Conservation (phyloP, 1,140 invertebrate genomes). For the Pogonognathellus flavescens region DNA sequence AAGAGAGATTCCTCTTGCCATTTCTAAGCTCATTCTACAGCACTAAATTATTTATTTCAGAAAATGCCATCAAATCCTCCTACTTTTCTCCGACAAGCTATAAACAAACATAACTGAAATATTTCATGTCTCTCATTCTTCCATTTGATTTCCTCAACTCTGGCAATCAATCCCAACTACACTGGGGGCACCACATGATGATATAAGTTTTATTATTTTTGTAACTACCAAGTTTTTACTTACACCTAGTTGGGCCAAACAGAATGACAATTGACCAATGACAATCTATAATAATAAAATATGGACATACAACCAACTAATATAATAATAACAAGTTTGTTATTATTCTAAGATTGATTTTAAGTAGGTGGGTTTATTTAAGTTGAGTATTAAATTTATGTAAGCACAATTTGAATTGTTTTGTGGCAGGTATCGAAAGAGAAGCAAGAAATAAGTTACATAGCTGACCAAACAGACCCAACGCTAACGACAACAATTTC, state of each 20-base stretch:
- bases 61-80: slow-evolving; percentile 38
- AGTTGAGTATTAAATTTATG: no score
- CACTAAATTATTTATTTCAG: slow-evolving; percentile 23
- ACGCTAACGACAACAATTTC: slow-evolving; percentile 51
- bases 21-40: slow-evolving; percentile 6
- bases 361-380: no score
- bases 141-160: background rate
- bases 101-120: no score
- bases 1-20: background rate
- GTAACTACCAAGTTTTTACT: no score
- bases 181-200: background rate
- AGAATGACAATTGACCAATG: no score
- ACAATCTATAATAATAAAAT: no score
- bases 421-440: slow-evolving; percentile 24
- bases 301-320: no score
- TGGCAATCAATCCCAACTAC: background rate
- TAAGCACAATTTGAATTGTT: no score
- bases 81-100: background rate
- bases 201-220: no score
- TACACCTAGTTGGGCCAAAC: no score
- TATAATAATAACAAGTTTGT: no score
- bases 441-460: background rate
- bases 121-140: background rate
- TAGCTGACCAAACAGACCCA: slow-evolving; percentile 20
- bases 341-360: no score